Evolutionary conservation across 1,140 invertebrate species (phyloP), one percentile per base, ranked within the genome.

Genomic region (Ceratina japonica): DNA sequence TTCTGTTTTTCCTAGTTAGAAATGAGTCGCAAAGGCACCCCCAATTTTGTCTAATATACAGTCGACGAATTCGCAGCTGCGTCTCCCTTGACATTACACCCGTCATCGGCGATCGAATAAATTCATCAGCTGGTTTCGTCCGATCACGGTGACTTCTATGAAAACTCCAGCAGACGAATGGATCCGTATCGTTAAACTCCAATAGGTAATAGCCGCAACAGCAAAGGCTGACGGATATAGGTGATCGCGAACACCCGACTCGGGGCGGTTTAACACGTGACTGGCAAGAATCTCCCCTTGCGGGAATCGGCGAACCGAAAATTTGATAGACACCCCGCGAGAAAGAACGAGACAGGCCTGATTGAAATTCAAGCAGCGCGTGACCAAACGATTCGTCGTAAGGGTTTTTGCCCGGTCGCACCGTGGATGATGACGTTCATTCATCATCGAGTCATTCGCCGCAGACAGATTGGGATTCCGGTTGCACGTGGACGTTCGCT

Each of bases 371-470:
- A 69, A 75, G 70, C 74, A 62, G 64, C 63, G 78, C 79, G 72
- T 77, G 85, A 76, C 81, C 63, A 65, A 80, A 68, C 69, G 85
- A 87, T 87, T 87, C 78, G 84, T 78, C 69, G 59, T 66, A 15
- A 74, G 58, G 37, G 27, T 72, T 85, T 84, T 83, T 84, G 69
- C 37, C 49, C 58, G 24, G 65, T 49, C 71, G 58, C 49, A 44
- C 75, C 75, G 81, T 83, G 59, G 65, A 70, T 61, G 64, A 84
- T 80, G 63, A 56, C 37, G 82, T 84, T 61, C 83, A 83, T 84
- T 80, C 78, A 83, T 84, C 77, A 72, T 71, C 20, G 58, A 71
- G 66, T 83, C 56, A 31, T 83, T 84, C 76, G 52, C 44, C 27
- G 15, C 24, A 31, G 66, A 75, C 79, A 68, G 54, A 66, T 66